Evolutionary conservation across 2,888 invertebrate species (phyloP), one percentile per base, ranked within the genome.

Genomic region (Brachyptera risi): DNA sequence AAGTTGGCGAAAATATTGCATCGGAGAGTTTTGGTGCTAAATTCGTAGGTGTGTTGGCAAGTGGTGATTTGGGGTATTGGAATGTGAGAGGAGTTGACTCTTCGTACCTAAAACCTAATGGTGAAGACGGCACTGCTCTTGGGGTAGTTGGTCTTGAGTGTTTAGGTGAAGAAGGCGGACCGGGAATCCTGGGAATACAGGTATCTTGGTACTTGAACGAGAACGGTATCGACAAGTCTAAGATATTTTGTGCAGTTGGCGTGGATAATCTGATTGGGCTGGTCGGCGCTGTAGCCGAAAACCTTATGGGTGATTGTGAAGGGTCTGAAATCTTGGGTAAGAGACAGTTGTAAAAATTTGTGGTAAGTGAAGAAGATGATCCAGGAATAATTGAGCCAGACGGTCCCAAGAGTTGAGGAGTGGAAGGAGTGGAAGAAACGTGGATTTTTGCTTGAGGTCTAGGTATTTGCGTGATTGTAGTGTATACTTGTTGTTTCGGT

Each of bases 171-270:
- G 59, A 57, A 3, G 65, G 65, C 1, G 66, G 65, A 4, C 62
- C 65, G 1, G 65, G 65, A 9, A 66, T 64, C 51, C 60, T 65
- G 1, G 66, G 66, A 27, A 65, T 66, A 5, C 51, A 24, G 9
- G 60, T 15, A 15, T 38, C 59, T 7, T 37, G 38, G 38, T 17
- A 31, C 15, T 51, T 56, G 17, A 27, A 38, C 19, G 49, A 42
- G 21, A 38, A 23, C n/a, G 49, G 60, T 7, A 56, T 51, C 5
- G 19, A 37, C 1, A 58, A 47, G 1, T 54, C 60, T 5, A 42
- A 35, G 31, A 56, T 23, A 11, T 42, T 56, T 5, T 27, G 60
- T 11, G 44, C 56, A 11, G 26, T 42, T 11, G 61, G 51, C 13
- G 58, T 11, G 5, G 51, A 31, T 35, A 58, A 17, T 40, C 58